A percentile compares a stretch with the other conserved stretches of the same genome.
phyloP scores from a whole-genome alignment of 1,140 invertebrate genomes.

The Thaumatotibia leucotreta region DNA sequence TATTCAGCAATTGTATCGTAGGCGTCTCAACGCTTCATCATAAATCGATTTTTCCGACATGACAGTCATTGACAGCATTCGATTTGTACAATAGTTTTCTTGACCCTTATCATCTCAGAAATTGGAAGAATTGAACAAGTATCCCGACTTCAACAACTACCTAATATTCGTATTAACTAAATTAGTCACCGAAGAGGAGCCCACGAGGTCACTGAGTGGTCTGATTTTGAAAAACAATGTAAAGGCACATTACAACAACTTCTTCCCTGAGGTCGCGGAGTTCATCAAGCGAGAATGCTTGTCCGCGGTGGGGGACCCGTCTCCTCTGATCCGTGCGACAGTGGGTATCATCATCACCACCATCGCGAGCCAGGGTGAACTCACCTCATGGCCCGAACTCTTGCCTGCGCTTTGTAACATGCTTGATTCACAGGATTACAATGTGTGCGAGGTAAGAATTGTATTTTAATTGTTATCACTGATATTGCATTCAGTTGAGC shows the following conservation, averaged over 20 bases:
- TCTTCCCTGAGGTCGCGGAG: slow-evolving; percentile 92
- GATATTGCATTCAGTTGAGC: no score
- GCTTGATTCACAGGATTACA: slow-evolving; percentile 97
- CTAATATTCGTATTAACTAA: slow-evolving; percentile 98
- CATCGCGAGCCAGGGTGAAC: slow-evolving; percentile 95
- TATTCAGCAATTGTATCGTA: background rate
- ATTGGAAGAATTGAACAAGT: slow-evolving; percentile 98
- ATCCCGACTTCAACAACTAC: slow-evolving; percentile 99
- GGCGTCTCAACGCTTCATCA: slow-evolving; percentile 51
- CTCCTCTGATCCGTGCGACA: slow-evolving; percentile 95
- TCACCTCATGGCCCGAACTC: slow-evolving; percentile 96
- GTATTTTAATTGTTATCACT: background rate
- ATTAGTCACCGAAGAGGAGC: slow-evolving; percentile 95
- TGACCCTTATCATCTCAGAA: slow-evolving; percentile 85
- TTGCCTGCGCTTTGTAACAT: slow-evolving; percentile 95
- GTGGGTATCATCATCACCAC: slow-evolving; percentile 99
- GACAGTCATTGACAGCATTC: slow-evolving; percentile 70
- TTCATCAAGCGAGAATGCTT: slow-evolving; percentile 97
- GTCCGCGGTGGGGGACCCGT: slow-evolving; percentile 95
- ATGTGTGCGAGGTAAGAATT: slow-evolving; percentile 90
- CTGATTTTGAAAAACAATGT: slow-evolving; percentile 99
- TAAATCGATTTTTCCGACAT: slow-evolving; percentile 78
- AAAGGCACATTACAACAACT: slow-evolving; percentile 93
- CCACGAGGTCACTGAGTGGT: slow-evolving; percentile 97
- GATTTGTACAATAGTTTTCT: slow-evolving; percentile 59